Evolutionary conservation across 2,888 invertebrate genomes (phyloP), one percentile per base, ranked within the genome.

Genomic region (Euspilapteryx auroguttella): DNA sequence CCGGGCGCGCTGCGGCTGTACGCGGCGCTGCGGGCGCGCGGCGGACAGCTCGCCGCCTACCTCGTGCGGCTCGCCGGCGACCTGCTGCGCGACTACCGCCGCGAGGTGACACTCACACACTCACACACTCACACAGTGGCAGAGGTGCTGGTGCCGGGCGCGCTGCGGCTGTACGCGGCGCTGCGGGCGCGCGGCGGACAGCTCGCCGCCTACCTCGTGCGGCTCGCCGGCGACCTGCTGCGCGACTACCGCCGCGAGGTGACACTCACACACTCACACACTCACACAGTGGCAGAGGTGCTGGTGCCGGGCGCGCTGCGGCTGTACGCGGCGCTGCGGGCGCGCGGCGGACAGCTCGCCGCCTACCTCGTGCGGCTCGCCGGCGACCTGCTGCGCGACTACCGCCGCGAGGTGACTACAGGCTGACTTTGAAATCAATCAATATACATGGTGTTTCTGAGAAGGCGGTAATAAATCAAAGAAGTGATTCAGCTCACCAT

Each of bases 271-370:
- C 22, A 79, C 61, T 75, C 76, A 51, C 76, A 85, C 58, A 86
- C 85, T 50, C 77, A 78, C 34, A 82, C 83, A 28, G 79, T 83
- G 8, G 78, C 84, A 5, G 83, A 17, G 17, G 17, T 17, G 41
- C 57, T 87, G 38, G 78, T 87, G 15, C 87, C 86, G 14, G 78
- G 79, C 6, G 76, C 86, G 33, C 66, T 85, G 35, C 77, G 79
- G 10, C 66, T 87, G 34, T 81, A 82, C 53, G 66, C 76, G 30
- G 76, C 79, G 35, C 47, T 86, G 40, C 75, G 78, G n/a, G 14
- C 44, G 24, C 39, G 49, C 38, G 61, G 62, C 30, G 71, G 75
- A 0, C 63, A 77, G 36, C 42, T 79, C 6, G 49, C 58, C 24
- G 45, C 55, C 3, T 71, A 78, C 41, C 61, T 80, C 25, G 65